These are phyloP conservation scores for Aurelia sp. DNA, from an alignment of 30 jellyfish, hydroid and myxozoan genomes.

Conservation along the genomic window DNA sequence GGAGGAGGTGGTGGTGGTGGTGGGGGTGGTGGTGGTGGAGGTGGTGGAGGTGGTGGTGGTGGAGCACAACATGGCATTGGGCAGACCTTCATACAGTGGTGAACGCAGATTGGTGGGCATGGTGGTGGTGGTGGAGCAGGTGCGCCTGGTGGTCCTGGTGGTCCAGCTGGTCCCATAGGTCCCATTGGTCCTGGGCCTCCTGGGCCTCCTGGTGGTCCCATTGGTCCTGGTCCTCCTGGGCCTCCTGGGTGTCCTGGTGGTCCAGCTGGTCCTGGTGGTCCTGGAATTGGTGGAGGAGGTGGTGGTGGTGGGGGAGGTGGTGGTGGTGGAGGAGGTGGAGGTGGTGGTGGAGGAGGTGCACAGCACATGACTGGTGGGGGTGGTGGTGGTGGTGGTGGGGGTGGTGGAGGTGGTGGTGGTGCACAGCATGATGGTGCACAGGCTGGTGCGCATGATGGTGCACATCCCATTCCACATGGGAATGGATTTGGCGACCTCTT, in stretches of 20 bases:
- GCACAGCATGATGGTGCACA: constrained; percentile 93
- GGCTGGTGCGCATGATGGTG: constrained; percentile 93
- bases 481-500: constrained; percentile 86
- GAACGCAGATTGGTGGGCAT: constrained; percentile 99
- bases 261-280: constrained; percentile 97
- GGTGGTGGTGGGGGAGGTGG: constrained; percentile 97
- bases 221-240: constrained; percentile 99
- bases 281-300: constrained; percentile 95
- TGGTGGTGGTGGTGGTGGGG: constrained; percentile 93
- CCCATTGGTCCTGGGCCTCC: constrained; percentile 99
- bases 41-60: constrained; percentile 97
- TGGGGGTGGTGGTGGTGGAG: constrained; percentile 95
- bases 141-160: constrained; percentile 99
- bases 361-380: constrained; percentile 67
- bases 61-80: constrained; percentile 93
- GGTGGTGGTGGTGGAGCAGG: constrained; percentile 99
- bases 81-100: constrained; percentile 93
- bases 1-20: constrained; percentile 97
- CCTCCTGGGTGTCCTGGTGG: constrained; percentile 98
- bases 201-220: constrained; percentile 99
- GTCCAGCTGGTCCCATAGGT: constrained; percentile 99
- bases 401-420: constrained; percentile 89
- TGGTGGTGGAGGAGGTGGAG: constrained; percentile 90
- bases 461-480: constrained; percentile 93
- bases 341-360: constrained; percentile 82